Percentiles rank a stretch among this genome's conserved stretches.
These are phyloP conservation scores for Charanyca ferruginea DNA, from an alignment of 2,888 invertebrate species.

Conservation along the genomic window DNA sequence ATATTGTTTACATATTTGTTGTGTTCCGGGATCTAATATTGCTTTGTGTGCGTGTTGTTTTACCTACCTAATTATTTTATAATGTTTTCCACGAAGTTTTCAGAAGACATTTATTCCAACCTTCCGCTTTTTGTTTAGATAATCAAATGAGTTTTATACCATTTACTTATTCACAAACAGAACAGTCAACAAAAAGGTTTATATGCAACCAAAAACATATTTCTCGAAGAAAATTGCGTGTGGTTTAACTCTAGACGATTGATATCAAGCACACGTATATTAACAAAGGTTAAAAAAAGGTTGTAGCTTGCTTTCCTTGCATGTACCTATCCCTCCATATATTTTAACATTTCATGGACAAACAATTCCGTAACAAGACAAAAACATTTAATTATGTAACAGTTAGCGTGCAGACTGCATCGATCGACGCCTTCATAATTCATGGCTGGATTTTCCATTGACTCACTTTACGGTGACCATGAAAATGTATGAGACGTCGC, in stretches of 20 bases:
- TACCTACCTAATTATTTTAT: not conserved
- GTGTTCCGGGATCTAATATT: not conserved
- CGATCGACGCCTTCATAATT: slow-evolving; percentile 72
- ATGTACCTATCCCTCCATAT: not conserved
- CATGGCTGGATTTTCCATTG: slow-evolving; percentile 71
- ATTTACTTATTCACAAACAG: not conserved
- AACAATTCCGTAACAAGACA: slow-evolving; percentile 34
- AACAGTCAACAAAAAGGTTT: not conserved
- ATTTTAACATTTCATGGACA: slow-evolving; percentile 1
- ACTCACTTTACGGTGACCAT: slow-evolving; percentile 64
- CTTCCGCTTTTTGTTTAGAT: slow-evolving; percentile 8
- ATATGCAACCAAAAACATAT: not conserved
- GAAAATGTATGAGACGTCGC: slow-evolving; percentile 25
- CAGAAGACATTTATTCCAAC: not conserved
- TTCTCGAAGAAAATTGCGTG: not conserved
- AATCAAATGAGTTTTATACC: not conserved
- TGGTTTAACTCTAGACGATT: not conserved
- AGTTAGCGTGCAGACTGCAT: slow-evolving; percentile 72
- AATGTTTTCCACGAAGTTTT: not conserved
- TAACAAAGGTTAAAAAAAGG: not conserved
- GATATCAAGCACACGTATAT: slow-evolving; percentile 2
- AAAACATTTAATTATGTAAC: slow-evolving; percentile 61
- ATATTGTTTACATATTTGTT: no score
- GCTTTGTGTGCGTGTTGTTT: not conserved
- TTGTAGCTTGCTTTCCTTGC: not conserved